Percentiles rank a stretch among this genome's conserved stretches.
Conservation (phyloP, 2,888 invertebrate genomes). For the Melangyna quadrimaculata region DNA sequence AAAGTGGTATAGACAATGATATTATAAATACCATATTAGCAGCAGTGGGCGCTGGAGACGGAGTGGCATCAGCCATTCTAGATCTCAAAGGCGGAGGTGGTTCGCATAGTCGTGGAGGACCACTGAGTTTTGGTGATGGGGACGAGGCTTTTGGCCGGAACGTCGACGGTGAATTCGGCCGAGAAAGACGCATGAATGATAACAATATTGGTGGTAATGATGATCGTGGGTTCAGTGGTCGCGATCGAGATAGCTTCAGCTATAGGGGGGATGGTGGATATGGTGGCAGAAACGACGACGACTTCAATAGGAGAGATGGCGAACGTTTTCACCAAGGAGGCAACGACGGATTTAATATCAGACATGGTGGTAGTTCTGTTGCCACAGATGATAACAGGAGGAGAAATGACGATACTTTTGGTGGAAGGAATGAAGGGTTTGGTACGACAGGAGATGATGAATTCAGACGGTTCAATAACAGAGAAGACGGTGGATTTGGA, state of each 20-base stretch:
- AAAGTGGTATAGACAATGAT: not conserved
- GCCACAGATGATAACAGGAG: not conserved
- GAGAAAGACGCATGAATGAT: not conserved
- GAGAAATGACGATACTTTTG: not conserved
- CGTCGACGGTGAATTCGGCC: constrained; percentile 66
- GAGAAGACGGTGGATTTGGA: constrained; percentile 23
- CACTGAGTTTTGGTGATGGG: not conserved
- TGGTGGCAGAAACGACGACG: not conserved
- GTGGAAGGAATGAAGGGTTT: not conserved
- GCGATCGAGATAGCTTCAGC: not conserved
- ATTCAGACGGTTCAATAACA: constrained; percentile 86
- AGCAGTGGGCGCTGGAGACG: not conserved
- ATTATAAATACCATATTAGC: not conserved
- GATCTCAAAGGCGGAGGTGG: constrained; percentile 3
- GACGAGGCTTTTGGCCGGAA: constrained; percentile 54
- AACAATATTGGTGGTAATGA: not conserved
- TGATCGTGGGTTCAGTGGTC: not conserved
- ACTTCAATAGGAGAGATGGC: not conserved
- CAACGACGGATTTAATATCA: not conserved
- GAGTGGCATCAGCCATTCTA: not conserved
- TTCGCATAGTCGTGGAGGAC: not conserved
- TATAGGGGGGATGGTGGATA: not conserved
- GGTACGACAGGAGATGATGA: not conserved
- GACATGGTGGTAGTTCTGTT: not conserved
- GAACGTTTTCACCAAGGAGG: not conserved